These are phyloP conservation scores for Hippocampus mohnikei DNA, from an alignment of 2,113 vertebrate species.

Conservation along the genomic window DNA sequence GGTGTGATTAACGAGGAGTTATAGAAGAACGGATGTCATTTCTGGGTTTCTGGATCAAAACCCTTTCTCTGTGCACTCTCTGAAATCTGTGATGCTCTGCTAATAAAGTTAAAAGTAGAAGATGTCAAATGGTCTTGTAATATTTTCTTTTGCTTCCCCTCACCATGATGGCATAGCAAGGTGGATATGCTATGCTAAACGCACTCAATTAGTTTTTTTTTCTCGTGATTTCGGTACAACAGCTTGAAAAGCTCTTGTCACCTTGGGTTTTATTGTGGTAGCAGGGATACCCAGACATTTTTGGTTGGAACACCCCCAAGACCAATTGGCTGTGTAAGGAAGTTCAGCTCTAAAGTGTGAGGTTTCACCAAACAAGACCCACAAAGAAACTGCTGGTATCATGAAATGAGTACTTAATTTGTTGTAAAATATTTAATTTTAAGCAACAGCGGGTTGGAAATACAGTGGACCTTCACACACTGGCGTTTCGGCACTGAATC, in stretches of 20 bases:
- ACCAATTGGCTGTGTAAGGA: neutral
- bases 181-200: neutral
- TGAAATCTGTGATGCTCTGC: neutral
- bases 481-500: no score
- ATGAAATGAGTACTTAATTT: neutral
- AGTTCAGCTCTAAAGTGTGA: neutral
- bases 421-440: neutral
- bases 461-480: neutral
- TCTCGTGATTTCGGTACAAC: neutral
- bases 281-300: neutral
- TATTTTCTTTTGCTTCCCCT: neutral
- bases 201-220: neutral
- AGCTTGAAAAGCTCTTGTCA: neutral
- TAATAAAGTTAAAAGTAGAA: neutral
- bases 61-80: neutral
- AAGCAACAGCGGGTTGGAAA: neutral
- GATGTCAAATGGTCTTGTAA: neutral
- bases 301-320: neutral
- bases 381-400: neutral
- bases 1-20: slow-evolving; percentile 1
- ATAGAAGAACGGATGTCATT: neutral
- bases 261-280: slow-evolving; percentile 4
- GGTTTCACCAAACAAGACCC: neutral
- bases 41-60: neutral
- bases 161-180: neutral